These are phyloP conservation scores for Channa argus DNA, from an alignment of 2,113 vertebrate genomes.

Conservation along the genomic window DNA sequence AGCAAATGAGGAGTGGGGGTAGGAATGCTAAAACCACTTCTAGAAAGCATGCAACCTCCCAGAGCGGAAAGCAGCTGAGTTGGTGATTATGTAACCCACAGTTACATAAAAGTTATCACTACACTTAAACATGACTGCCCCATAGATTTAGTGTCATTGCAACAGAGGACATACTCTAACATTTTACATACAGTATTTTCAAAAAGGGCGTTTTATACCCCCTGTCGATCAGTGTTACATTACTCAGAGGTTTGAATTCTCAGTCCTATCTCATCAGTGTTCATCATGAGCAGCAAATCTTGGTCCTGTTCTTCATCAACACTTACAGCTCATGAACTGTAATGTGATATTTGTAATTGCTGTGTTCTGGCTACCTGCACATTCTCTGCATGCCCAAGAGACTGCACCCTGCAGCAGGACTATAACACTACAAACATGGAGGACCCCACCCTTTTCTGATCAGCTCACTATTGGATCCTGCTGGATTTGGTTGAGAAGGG, in stretches of 20 bases:
- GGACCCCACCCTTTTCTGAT: slow-evolving; percentile 9
- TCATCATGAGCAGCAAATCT: slow-evolving; percentile 9
- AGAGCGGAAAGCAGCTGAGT: slow-evolving; percentile 53
- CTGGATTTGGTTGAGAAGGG: background rate
- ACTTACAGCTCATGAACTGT: background rate
- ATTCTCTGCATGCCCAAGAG: background rate
- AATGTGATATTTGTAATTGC: background rate
- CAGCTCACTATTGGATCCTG: slow-evolving; percentile 22
- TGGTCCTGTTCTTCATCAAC: background rate
- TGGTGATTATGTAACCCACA: slow-evolving; percentile 65
- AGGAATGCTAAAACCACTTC: slow-evolving; percentile 60
- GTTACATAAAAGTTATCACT: slow-evolving; percentile 69
- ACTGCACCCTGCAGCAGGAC: background rate
- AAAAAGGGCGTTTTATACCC: background rate
- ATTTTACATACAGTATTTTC: slow-evolving; percentile 16
- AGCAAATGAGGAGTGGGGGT: slow-evolving; percentile 42
- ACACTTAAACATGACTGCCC: slow-evolving; percentile 45
- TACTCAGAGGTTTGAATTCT: slow-evolving; percentile 1
- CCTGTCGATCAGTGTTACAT: background rate
- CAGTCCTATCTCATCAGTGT: background rate
- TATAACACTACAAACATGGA: slow-evolving; percentile 21
- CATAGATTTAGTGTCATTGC: slow-evolving; percentile 27
- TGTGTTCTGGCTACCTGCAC: slow-evolving; percentile 8
- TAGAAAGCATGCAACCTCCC: slow-evolving; percentile 61
- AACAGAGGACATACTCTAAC: slow-evolving; percentile 17